Evolutionary conservation across 1,140 invertebrate genomes (phyloP), one percentile per base, ranked within the genome.

Genomic region (Cotesia chilonis): DNA sequence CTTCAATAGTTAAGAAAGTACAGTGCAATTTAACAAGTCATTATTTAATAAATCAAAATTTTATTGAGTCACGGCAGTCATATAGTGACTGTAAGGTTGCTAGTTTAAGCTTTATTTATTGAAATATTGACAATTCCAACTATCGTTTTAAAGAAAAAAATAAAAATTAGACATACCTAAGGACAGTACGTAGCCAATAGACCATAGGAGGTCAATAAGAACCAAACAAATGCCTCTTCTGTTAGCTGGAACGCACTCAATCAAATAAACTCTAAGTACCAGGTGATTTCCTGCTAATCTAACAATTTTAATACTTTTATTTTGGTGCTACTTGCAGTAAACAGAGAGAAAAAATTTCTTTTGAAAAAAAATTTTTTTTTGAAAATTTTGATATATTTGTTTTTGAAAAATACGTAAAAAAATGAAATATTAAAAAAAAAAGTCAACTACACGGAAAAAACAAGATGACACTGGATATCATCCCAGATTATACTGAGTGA

Each of bases 211-310:
- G 71, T 82, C 80, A 36, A 82, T 59, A 4, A 78, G 12, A 17
- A 75, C 79, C 52, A 82, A 60, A 17, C 55, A 79, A 68, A 20
- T 65, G 47, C 80, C 79, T 71, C 80, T 78, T 63, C 67, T 76
- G 71, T 69, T 79, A 14, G 75, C 72, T n/a, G 81, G 79, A 63
- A 81, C 54, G 20, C 74, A 76, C 61, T 82, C 81, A 17, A 81
- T 79, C 20, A 81, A 57, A 36, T 81, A 81, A 4, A 82, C 74
- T 70, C 77, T 77, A 28, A 82, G 14, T 9, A 74, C 68, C 5
- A 63, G 70, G 66, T 81, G 80, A 59, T 74, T 81, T 36, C 80
- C 80, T 4, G 81, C 79, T 68, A 76, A 64, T 70, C 81, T 82
- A 59, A 28, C 70, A 69, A 66, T 65, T 55, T 4, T 12, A n/a